Evolutionary conservation across 1,140 invertebrate species (phyloP), one percentile per base, ranked within the genome.

Genomic region (Drosophila melanica): DNA sequence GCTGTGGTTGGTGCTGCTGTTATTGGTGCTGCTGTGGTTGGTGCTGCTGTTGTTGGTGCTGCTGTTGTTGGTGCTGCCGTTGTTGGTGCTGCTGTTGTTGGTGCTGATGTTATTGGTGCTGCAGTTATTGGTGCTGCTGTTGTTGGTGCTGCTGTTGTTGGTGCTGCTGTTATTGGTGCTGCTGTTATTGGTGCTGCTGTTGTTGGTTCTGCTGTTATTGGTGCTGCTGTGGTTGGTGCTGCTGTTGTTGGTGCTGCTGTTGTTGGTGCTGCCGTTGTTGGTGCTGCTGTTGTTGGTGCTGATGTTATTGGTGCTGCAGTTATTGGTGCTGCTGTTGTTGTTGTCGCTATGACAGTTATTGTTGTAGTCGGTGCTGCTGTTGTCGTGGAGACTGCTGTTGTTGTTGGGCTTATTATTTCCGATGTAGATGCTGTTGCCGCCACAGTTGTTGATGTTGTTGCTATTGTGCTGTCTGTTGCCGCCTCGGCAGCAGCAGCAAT

Each of bases 401-500:
- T 42, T 9, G 71, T 14, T 16, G 42, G 14, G 3, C 47, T 11
- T 12, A 62, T 10, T 3, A 53, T 57, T 12, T 27, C 8, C 11
- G 73, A 20, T 20, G 42, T 54, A 55, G 62, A 39, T 20, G 53
- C 48, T 33, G 44, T 14, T 12, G 65, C 12, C 23, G 33, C 18
- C 5, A 23, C 0, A 9, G 65, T 37, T 30, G 50, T 12, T 27
- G 55, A n/a, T 60, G 51, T 8, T 57, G 44, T 6, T 42, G 62
- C 53, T 41, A 68, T 45, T 10, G 44, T 41, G 2, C 20, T 41
- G 1, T 47, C 50, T 9, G 63, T 8, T 7, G 55, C 45, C 1
- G 47, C 66, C 6, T 18, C 67, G 7, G 48, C 71, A 7, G 70
- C 81, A 14, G 64, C 78, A 12, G 78, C 81, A 50, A 86, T 87